These are phyloP conservation scores for Drosophila glabriapex DNA, from an alignment of 2,888 invertebrate genomes.

Conservation along the genomic window DNA sequence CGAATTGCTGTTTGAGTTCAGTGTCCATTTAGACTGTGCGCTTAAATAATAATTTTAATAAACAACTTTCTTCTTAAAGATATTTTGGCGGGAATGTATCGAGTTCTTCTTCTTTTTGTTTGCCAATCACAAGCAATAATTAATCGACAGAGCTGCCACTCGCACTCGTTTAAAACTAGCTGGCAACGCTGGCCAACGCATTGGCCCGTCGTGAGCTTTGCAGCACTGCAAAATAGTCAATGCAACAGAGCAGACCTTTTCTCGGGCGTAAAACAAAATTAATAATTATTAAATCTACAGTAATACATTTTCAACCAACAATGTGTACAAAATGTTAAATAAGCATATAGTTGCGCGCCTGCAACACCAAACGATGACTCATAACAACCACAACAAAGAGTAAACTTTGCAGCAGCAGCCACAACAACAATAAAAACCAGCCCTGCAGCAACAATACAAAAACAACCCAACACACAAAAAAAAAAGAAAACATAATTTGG, in stretches of 20 bases:
- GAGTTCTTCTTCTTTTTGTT: slow-evolving; percentile 16
- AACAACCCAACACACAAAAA: slow-evolving; percentile 48
- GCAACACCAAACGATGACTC: slow-evolving; percentile 50
- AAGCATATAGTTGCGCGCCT: slow-evolving; percentile 39
- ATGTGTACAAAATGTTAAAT: slow-evolving; percentile 58
- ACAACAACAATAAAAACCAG: slow-evolving; percentile 54
- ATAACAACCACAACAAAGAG: slow-evolving; percentile 26
- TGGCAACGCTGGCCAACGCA: slow-evolving; percentile 6
- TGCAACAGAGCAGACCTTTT: slow-evolving; percentile 56
- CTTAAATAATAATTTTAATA: neutral
- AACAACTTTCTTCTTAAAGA: neutral
- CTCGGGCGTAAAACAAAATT: slow-evolving; percentile 68
- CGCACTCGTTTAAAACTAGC: neutral
- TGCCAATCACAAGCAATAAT: slow-evolving; percentile 20
- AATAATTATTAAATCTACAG: slow-evolving; percentile 66
- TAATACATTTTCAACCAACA: slow-evolving; percentile 20
- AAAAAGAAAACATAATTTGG: slow-evolving; percentile 62
- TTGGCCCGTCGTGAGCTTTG: slow-evolving; percentile 4
- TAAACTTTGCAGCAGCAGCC: slow-evolving; percentile 21
- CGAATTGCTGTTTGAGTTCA: slow-evolving; percentile 87
- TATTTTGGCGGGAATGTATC: slow-evolving; percentile 54
- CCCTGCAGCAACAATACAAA: slow-evolving; percentile 61
- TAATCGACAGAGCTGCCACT: neutral
- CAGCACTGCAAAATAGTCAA: slow-evolving; percentile 56
- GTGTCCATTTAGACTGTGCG: slow-evolving; percentile 71